A percentile compares a stretch with the other conserved stretches of the same genome.
These are phyloP conservation scores for Fukomys damarensis DNA, from an alignment of 2,113 vertebrate genomes.

Conservation along the genomic window DNA sequence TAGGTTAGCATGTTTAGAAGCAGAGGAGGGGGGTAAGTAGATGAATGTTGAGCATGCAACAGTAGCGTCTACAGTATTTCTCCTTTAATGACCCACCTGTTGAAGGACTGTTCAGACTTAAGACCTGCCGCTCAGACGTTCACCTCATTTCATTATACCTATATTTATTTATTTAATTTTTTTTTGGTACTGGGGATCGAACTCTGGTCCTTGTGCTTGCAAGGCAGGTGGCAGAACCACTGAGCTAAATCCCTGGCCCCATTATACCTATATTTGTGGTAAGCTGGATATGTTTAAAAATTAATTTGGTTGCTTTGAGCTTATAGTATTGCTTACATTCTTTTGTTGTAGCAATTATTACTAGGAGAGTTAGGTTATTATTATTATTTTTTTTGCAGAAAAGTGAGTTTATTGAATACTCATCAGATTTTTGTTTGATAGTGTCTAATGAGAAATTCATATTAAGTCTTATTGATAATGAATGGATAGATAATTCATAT, in stretches of 20 bases:
- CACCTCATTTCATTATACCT: too few species aligned
- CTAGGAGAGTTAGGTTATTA: conserved; percentile 2
- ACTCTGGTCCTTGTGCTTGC: too few species aligned
- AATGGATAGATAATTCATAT: background rate
- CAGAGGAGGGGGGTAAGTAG: background rate
- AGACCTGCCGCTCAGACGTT: too few species aligned
- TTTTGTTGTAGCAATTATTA: conserved; percentile 39
- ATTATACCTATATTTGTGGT: background rate
- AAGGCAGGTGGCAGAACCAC: too few species aligned
- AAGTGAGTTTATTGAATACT: background rate
- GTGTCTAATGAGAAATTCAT: background rate
- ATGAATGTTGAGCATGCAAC: background rate
- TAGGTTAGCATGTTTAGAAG: background rate
- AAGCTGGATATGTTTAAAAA: conserved; percentile 27
- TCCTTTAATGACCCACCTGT: background rate
- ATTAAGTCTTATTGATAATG: conserved; percentile 1
- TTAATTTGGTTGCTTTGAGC: background rate
- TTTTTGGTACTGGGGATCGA: too few species aligned
- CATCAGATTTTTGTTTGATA: conserved; percentile 1
- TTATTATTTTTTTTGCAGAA: background rate
- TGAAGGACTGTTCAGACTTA: background rate
- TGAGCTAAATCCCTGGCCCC: background rate
- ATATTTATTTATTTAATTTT: too few species aligned
- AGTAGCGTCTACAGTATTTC: background rate
- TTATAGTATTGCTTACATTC: conserved; percentile 12